These are phyloP conservation scores for Montipora efflorescens DNA, from an alignment of 64 coral and sea anemone species.

Conservation along the genomic window DNA sequence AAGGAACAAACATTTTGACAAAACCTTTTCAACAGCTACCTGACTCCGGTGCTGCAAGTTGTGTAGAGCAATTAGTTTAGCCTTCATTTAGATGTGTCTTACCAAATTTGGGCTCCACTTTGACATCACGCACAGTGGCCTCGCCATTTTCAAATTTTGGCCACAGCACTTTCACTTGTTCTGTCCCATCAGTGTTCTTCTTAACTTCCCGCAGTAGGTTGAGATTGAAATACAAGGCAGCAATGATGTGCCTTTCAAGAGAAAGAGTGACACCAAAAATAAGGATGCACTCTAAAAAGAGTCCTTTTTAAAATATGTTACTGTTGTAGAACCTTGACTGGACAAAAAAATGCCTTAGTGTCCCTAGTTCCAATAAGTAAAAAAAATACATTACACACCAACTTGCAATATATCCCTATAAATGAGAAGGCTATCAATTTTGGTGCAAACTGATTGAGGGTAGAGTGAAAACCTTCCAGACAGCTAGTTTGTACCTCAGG, in stretches of 20 bases:
- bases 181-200: slow-evolving; percentile 32
- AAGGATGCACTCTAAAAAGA: not conserved
- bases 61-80: not conserved
- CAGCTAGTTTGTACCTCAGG: too few relatives aligned
- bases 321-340: too few relatives aligned
- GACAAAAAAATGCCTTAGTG: too few relatives aligned
- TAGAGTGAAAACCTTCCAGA: too few relatives aligned
- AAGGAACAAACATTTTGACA: not conserved
- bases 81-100: not conserved
- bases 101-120: slow-evolving; percentile 64
- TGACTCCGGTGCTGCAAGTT: not conserved
- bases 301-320: too few relatives aligned
- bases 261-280: not conserved
- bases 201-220: slow-evolving; percentile 55
- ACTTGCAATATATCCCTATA: too few relatives aligned
- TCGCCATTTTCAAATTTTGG: slow-evolving; percentile 85
- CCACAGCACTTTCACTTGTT: slow-evolving; percentile 37
- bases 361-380: too few relatives aligned
- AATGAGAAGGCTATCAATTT: too few relatives aligned
- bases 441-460: too few relatives aligned
- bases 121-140: slow-evolving; percentile 59
- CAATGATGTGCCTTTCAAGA: slow-evolving; percentile 67
- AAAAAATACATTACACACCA: too few relatives aligned
- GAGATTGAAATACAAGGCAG: slow-evolving; percentile 68
- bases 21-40: not conserved